These are phyloP conservation scores for Apodemus sylvaticus DNA, from an alignment of 2,113 vertebrate genomes.

Conservation along the genomic window DNA sequence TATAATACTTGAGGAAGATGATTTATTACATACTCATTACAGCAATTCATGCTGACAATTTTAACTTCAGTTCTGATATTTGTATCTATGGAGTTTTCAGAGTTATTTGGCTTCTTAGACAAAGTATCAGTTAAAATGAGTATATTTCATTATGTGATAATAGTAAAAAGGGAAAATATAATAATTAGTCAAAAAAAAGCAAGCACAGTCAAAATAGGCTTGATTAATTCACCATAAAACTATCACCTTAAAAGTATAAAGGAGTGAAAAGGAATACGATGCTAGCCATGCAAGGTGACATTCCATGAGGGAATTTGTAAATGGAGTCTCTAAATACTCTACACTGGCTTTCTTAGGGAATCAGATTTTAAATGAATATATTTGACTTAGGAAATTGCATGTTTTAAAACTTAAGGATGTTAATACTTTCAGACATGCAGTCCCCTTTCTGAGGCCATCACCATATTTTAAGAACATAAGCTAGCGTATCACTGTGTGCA, in stretches of 20 bases:
- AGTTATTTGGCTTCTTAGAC: neutral
- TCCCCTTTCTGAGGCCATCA: neutral
- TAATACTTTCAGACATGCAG: neutral
- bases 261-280: neutral
- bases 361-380: neutral
- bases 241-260: neutral
- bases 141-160: neutral
- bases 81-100: neutral
- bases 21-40: constrained; percentile 4
- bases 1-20: neutral
- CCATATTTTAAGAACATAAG: neutral
- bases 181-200: neutral
- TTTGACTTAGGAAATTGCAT: neutral
- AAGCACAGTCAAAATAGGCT: neutral
- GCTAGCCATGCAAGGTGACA: neutral
- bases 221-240: neutral
- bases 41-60: neutral
- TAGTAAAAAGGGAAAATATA: neutral
- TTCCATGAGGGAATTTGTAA: neutral
- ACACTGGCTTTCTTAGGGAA: neutral
- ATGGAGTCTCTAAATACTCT: neutral
- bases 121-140: neutral
- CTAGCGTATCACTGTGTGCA: neutral
- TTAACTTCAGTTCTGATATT: neutral
- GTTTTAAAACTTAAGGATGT: neutral